Evolutionary conservation across 2,888 invertebrate genomes (phyloP).

Genomic region (Acleris emargana): DNA sequence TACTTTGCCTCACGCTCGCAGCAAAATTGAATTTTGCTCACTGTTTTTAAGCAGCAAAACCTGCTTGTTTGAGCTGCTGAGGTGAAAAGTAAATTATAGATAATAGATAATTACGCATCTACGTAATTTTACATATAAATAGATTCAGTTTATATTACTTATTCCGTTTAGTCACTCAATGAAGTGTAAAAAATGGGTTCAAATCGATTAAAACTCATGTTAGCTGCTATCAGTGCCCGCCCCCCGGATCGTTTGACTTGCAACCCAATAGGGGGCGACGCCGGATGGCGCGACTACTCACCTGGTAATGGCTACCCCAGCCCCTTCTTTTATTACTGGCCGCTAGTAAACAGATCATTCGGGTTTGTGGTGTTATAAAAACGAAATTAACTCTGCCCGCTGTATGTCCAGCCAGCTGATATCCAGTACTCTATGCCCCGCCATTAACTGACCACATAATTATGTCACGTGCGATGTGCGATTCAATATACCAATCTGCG

Average conservation of each 20-base stretch:
- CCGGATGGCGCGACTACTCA: constrained; percentile 70
- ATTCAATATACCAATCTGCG: constrained; percentile 28
- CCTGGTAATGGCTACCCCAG: constrained; percentile 78
- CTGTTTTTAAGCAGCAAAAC: no score
- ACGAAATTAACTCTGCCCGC: constrained; percentile 80
- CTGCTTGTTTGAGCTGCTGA: no score
- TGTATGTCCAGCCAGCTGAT: constrained; percentile 78
- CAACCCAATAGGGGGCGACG: constrained; percentile 82
- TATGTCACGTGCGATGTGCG: constrained; percentile 65
- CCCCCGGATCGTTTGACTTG: constrained; percentile 81
- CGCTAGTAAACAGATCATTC: constrained; percentile 84
- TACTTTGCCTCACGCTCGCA: no score
- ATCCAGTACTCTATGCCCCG: constrained; percentile 61
- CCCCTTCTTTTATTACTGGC: constrained; percentile 82
- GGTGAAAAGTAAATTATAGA: neutral
- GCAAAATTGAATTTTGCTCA: no score
- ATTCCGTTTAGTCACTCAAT: neutral
- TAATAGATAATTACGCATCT: neutral
- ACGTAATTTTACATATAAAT: no score
- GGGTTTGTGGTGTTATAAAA: constrained; percentile 84
- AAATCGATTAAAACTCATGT: constrained; percentile 53
- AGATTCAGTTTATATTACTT: no score
- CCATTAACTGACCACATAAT: constrained; percentile 72
- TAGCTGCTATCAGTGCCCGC: constrained; percentile 80
- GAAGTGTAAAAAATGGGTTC: neutral